A percentile compares a stretch with the other conserved stretches of the same genome.
These are phyloP conservation scores for Pontoporia blainvillei DNA, from an alignment of 2,113 vertebrate species.

Conservation along the genomic window DNA sequence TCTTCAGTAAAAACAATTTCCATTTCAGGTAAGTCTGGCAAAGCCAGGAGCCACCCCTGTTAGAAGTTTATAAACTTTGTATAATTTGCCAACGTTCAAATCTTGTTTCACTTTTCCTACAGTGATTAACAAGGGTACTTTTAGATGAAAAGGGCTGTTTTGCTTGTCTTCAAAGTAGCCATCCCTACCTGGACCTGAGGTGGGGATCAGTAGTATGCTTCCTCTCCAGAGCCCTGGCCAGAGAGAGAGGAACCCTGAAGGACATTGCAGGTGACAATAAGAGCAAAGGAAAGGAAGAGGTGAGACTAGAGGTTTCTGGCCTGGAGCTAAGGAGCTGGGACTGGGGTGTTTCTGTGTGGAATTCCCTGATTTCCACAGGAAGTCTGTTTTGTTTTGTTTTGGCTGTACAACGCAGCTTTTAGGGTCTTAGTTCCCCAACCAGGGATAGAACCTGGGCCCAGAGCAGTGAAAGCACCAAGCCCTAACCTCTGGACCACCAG, in stretches of 20 bases:
- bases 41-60: neutral
- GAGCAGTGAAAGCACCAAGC: neutral
- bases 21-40: neutral
- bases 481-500: neutral
- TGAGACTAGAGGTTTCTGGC: neutral
- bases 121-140: neutral
- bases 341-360: neutral
- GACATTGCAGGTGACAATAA: neutral
- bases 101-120: neutral
- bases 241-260: neutral
- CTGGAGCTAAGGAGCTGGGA: no score
- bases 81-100: neutral
- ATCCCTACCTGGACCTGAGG: neutral
- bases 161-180: neutral
- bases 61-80: neutral
- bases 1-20: neutral
- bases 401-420: neutral
- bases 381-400: neutral
- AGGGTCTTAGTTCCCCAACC: neutral
- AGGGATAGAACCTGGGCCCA: neutral
- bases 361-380: neutral
- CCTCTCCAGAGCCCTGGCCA: neutral
- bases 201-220: neutral
- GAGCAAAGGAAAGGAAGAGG: neutral
- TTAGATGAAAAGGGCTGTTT: neutral